These are phyloP conservation scores for Lasioglossum figueresi DNA, from an alignment of 2,888 invertebrate genomes.

Conservation along the genomic window DNA sequence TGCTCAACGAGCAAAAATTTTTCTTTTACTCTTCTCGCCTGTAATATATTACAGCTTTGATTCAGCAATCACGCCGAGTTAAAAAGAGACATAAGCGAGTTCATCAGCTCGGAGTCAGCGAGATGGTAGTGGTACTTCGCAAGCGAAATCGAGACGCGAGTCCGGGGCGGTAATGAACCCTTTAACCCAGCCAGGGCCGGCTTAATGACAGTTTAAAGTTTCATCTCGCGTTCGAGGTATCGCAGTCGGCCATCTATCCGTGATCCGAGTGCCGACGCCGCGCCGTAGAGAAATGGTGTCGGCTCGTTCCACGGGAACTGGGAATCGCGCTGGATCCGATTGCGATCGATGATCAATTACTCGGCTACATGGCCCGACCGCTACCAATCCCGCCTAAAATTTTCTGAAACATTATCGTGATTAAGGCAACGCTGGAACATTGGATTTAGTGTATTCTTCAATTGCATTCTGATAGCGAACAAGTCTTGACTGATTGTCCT, in stretches of 20 bases:
- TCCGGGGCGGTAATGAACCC: conserved; percentile 67
- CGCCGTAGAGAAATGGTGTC: conserved; percentile 32
- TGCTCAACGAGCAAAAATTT: neutral
- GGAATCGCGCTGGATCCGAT: conserved; percentile 48
- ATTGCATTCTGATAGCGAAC: too few relatives aligned
- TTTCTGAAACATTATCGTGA: neutral
- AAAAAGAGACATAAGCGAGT: conserved; percentile 49
- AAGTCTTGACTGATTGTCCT: too few relatives aligned
- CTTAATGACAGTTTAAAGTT: conserved; percentile 74
- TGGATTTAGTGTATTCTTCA: too few relatives aligned
- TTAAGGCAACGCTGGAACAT: too few relatives aligned
- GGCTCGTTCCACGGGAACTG: conserved; percentile 49
- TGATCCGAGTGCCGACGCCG: conserved; percentile 54
- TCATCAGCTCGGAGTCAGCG: conserved; percentile 55
- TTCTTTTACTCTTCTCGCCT: neutral
- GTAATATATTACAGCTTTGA: neutral
- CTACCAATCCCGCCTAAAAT: conserved; percentile 13
- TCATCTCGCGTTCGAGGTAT: conserved; percentile 68
- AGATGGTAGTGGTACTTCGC: conserved; percentile 36
- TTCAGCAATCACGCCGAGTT: neutral
- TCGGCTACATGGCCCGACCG: conserved; percentile 42
- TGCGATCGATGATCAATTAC: conserved; percentile 64
- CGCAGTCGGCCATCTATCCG: conserved; percentile 62
- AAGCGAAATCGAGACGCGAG: conserved; percentile 61
- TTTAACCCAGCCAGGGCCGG: conserved; percentile 62